Conservation (phyloP, 1,140 invertebrate species). For the Cyrtorhinus lividipennis region DNA sequence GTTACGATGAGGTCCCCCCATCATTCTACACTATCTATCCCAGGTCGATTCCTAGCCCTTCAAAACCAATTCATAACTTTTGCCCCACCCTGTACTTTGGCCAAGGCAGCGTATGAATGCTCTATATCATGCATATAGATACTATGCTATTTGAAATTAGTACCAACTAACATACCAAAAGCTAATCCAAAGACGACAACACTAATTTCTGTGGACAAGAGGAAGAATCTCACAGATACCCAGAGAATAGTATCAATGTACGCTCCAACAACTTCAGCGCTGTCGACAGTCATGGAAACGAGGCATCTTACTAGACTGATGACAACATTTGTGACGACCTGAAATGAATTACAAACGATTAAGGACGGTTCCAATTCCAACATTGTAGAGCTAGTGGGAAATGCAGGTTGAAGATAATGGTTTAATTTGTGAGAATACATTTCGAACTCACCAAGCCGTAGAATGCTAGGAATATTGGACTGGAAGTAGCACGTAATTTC, state of each 20-base stretch:
- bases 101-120: too few species aligned
- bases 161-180: conserved; percentile 59
- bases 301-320: conserved; percentile 62
- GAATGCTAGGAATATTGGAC: conserved; percentile 69
- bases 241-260: conserved; percentile 62
- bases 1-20: too few species aligned
- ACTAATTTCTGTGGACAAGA: conserved; percentile 69
- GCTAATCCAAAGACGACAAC: conserved; percentile 71
- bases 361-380: too few species aligned
- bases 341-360: too few species aligned
- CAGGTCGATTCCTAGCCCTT: too few species aligned
- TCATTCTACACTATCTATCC: too few species aligned
- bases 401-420: neutral
- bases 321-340: conserved; percentile 50
- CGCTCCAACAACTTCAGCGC: conserved; percentile 49
- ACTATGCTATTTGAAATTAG: too few species aligned
- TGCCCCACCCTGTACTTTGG: too few species aligned
- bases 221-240: conserved; percentile 65
- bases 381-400: neutral
- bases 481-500: conserved; percentile 59
- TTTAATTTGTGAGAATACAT: too few species aligned
- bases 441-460: conserved; percentile 63
- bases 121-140: too few species aligned
- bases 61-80: too few species aligned
- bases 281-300: conserved; percentile 71